Base-by-base conservation (phyloP, 1,140 invertebrate species). In the Drosophila ironensis region DNA sequence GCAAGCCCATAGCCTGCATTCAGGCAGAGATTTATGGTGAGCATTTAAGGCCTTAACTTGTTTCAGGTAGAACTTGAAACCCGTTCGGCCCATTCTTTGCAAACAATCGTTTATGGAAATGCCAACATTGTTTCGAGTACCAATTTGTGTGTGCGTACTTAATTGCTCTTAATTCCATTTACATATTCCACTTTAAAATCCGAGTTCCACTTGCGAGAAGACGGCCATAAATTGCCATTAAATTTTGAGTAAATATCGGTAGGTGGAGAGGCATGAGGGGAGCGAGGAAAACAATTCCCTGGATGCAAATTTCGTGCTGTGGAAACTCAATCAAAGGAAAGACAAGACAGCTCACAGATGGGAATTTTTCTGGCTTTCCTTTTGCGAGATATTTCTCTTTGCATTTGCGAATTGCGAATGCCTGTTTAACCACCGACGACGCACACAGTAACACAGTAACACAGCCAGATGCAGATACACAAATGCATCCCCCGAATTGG, bases 271-370 rank as follows among this genome's bases (percentile, higher is more conserved):
- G 20, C 5, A 33, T 41, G 30, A 59, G 16, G 11, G n/a, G 45
- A n/a, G 35, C 27, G 33, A 22, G 44, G 28, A 47, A 70, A 64
- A 64, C 72, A 72, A 77, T 82, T 81, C 72, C 33, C 61, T 54
- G 42, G 61, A 82, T 81, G 77, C 47, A 76, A 76, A 59, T 81
- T 82, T 56, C 40, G 64, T 61, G 77, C 64, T 27, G 37, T 46
- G 50, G 50, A 72, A 64, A 46, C 41, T 52, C 67, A 71, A 71
- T 70, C 67, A 71, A 71, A 52, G 14, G 40, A 42, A 27, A 19
- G 16, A 46, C 37, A 48, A 37, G 35, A 45, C 57, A 56, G 24
- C 17, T 16, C 33, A 56, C 17, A 25, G 40, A 38, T 14, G 38
- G 16, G 22, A 46, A 53, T 67, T 59, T 72, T 41, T 50, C 52